Percentiles rank a stretch among this genome's conserved stretches.
Evolutionary conservation across 1,140 invertebrate species (phyloP).

Genomic region (Brachionus plicatilis): DNA sequence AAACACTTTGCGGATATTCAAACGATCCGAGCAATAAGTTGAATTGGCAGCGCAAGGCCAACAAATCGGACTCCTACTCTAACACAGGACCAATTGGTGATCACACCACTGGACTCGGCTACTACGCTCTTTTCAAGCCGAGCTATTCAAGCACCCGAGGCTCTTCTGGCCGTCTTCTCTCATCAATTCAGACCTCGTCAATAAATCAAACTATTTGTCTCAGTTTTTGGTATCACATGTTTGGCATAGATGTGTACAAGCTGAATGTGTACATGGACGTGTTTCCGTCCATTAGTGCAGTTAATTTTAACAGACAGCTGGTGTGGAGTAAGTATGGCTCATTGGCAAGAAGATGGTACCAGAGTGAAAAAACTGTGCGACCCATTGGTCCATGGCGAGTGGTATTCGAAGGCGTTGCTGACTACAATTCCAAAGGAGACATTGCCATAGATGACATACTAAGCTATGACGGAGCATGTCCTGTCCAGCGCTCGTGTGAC

Average conservation of each 20-base stretch:
- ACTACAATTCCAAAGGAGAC: conserved; percentile 38
- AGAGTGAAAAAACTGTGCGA: conserved; percentile 44
- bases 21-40: conserved; percentile 69
- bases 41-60: conserved; percentile 65
- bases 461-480: conserved; percentile 35
- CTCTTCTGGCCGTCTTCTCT: conserved; percentile 7
- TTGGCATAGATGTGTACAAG: conserved; percentile 43
- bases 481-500: conserved; percentile 44
- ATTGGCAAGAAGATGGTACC: conserved; percentile 49
- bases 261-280: conserved; percentile 46
- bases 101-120: conserved; percentile 42
- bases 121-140: conserved; percentile 39
- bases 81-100: conserved; percentile 44
- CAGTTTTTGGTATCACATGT: conserved; percentile 29
- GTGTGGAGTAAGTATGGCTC: conserved; percentile 48
- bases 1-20: conserved; percentile 64
- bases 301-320: conserved; percentile 23
- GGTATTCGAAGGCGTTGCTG: background rate
- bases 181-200: background rate
- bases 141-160: background rate
- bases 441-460: conserved; percentile 43
- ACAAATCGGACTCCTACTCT: conserved; percentile 46
- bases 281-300: too few relatives aligned
- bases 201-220: background rate
- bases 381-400: conserved; percentile 8